Evolutionary conservation across 2,797 vertebrate species (phyloP), one percentile per base, ranked within the genome.

Genomic region (Potorous gilbertii): DNA sequence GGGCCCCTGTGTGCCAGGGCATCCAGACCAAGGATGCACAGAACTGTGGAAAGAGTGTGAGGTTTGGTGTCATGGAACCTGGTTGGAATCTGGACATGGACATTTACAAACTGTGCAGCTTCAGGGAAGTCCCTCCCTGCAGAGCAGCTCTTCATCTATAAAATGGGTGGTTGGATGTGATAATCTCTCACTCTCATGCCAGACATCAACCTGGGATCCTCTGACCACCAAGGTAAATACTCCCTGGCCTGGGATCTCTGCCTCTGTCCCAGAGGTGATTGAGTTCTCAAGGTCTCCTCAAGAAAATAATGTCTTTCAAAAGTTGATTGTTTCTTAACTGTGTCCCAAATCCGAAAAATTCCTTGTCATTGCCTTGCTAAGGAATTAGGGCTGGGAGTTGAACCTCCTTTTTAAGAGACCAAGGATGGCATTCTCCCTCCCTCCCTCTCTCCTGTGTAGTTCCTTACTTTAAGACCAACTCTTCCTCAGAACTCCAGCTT

Each of bases 401-500:
- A 1, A 18, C n/a, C 9, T 74, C 16, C 40, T 14, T 81, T 81
- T 40, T 18, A n/a, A 74, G 40, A 74, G 66, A 40, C 4, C 66
- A 74, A 11, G 59, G 59, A 3, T 13, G 13, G 13, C 12, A 62
- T 34, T 62, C 4, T 34, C 31, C 5, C 57, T 31, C 2, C 2
- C n/a, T 52, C 52, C 52, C 29, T 31, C 2, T 18, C 18, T 81
- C 46, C 46, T 14, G 40, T 81, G 11, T 24, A 3, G 8, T 10
- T 81, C 40, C 40, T 81, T 81, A 10, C 6, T 81, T 81, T 40
- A 81, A 81, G 74, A 5, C 18, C 21, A 81, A 27, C 74, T 81
- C 12, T 74, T 94, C 46, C 46, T 90, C 81, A 95, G 59, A 92
- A 92, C 2, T 11, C 59, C 93, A 95, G 90, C 54, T 87, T 54